These are phyloP conservation scores for Pseudorectes ferrugineus DNA, from an alignment of 2,113 vertebrate species.

Conservation along the genomic window DNA sequence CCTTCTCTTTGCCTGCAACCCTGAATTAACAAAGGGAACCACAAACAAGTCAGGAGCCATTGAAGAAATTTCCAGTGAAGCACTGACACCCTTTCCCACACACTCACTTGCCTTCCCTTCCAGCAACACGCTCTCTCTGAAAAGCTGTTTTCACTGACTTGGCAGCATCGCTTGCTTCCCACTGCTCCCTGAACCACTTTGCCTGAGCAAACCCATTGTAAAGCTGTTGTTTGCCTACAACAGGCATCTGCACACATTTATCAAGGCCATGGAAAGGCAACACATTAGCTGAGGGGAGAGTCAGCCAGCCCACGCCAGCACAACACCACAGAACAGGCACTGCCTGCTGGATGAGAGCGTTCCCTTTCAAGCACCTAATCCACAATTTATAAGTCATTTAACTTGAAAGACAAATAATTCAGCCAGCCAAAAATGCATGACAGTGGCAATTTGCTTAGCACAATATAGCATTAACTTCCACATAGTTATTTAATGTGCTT, in stretches of 20 bases:
- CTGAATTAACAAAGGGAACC: constrained; percentile 67
- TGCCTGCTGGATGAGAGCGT: neutral
- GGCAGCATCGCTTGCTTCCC: neutral
- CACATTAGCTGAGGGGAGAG: neutral
- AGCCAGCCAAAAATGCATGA: neutral
- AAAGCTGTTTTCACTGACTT: constrained; percentile 4
- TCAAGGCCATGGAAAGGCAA: constrained; percentile 2
- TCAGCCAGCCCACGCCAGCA: neutral
- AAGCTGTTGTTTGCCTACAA: constrained; percentile 40
- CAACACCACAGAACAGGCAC: neutral
- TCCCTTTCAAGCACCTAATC: neutral
- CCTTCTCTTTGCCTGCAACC: constrained; percentile 83
- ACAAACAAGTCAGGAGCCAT: neutral
- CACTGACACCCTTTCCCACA: neutral
- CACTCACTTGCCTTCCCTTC: neutral
- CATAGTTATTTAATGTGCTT: neutral
- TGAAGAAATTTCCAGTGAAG: neutral
- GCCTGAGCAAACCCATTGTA: constrained; percentile 3
- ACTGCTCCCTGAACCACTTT: neutral
- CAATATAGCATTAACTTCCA: neutral
- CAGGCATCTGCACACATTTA: constrained; percentile 3
- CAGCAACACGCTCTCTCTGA: neutral
- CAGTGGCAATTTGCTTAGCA: neutral
- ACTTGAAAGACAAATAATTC: neutral
- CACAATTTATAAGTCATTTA: neutral